Base-by-base conservation (phyloP, 2,888 invertebrate genomes). In the Abscondita cerata region DNA sequence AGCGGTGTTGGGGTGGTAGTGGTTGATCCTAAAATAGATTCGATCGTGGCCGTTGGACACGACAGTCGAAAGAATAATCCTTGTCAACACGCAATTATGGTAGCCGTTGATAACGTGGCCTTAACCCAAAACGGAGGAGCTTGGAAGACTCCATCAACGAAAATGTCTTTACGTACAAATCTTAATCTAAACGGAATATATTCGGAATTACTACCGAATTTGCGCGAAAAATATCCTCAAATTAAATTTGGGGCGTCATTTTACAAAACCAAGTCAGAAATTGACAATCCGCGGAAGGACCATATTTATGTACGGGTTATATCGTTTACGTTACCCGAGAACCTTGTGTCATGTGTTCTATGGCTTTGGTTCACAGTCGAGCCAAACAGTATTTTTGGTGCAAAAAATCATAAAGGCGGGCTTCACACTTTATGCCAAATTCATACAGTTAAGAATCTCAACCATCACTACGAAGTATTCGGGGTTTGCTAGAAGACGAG, bases 311-410 rank as follows among this genome's bases (percentile, higher is more conserved):
- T 80, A 95, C 97, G 0, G 92, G 92, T 1, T 95, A 93, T 78
- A 90, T 93, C 81, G 81, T 93, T 1, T 97, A 94, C 76, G 77
- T 93, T 40, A 85, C 90, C 0, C 85, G 85, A 62, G 98, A 98
- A 77, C 97, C 98, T 0, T 98, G 98, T 80, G 77, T 93, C 0
- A 94, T 98, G 91, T 98, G 98, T 81, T 85, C 95, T 0, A 98
- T 98, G 98, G 97, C 92, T 0, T 81, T 98, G 55, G 85, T 96
- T 0, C 98, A 98, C 79, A 93, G 95, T n/a, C 83, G 98, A 64
- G 89, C 87, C 0, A 87, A 87, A 84, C 93, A 59, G 88, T 97
- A 1, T 97, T 96, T 97, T 90, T 75, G 84, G 87, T 3, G 74
- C 81, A 38, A 83, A 84, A 59, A 77, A 79, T 0, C 59, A 70